Percentiles rank a stretch among this genome's conserved stretches.
Evolutionary conservation across 2,797 vertebrate genomes (phyloP).

Genomic region (Chloroceryle amazona): DNA sequence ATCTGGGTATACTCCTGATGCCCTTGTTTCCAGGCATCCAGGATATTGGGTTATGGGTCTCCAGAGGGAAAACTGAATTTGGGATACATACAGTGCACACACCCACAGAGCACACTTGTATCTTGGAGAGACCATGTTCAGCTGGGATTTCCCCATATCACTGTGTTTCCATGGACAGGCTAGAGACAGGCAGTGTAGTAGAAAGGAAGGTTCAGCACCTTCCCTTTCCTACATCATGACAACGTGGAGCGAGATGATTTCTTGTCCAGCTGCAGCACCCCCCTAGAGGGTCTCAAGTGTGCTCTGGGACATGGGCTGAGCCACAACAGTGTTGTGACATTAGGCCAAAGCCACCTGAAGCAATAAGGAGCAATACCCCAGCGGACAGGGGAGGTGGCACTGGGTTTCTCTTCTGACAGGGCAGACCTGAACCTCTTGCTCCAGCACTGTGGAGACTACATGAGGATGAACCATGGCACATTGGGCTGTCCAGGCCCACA

Average conservation of each 20-base stretch:
- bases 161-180: neutral
- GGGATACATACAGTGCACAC: neutral
- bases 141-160: neutral
- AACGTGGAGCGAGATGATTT: neutral
- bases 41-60: neutral
- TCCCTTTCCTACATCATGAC: neutral
- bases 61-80: neutral
- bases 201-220: neutral
- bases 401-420: neutral
- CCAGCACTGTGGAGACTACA: neutral
- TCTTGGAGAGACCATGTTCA: neutral
- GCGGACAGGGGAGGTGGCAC: accelerated
- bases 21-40: neutral
- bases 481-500: neutral
- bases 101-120: neutral
- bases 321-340: accelerated
- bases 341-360: neutral
- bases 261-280: accelerated
- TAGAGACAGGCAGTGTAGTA: neutral
- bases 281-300: accelerated
- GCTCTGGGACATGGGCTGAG: neutral
- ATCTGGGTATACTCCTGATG: neutral
- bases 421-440: neutral
- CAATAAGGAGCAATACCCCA: accelerated
- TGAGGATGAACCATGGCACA: neutral